phyloP scores from a whole-genome alignment of 2,113 vertebrate genomes.

The Elanoides forficatus region DNA sequence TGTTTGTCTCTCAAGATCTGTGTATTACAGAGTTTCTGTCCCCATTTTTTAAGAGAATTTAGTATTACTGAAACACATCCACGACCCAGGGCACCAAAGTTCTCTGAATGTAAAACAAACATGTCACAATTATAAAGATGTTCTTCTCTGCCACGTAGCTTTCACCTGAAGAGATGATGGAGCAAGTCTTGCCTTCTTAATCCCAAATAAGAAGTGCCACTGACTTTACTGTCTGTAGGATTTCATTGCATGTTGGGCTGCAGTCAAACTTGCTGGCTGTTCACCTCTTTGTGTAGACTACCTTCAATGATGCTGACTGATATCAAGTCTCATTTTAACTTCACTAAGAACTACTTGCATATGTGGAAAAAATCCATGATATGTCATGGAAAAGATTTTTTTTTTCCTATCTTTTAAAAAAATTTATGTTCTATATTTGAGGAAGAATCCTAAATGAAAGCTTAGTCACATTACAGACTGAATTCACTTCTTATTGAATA shows the following conservation, averaged over 20 bases:
- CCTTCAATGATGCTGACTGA: background rate
- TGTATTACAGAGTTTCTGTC: background rate
- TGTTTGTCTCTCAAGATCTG: background rate
- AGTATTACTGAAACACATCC: background rate
- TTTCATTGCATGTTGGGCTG: background rate
- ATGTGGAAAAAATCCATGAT: background rate
- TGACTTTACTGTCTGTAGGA: background rate
- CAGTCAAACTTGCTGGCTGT: background rate
- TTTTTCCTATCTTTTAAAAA: background rate
- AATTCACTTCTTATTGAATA: background rate
- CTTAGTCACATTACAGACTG: background rate
- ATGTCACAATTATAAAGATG: background rate
- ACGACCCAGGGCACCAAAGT: background rate
- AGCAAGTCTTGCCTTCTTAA: background rate
- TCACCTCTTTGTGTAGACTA: background rate
- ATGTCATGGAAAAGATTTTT: background rate
- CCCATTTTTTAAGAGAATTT: background rate
- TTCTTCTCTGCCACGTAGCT: background rate
- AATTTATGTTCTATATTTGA: background rate
- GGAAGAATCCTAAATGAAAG: background rate
- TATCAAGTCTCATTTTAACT: background rate
- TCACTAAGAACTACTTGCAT: background rate
- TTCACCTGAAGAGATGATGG: background rate
- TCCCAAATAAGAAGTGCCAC: background rate
- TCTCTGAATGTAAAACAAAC: background rate